Conservation (phyloP, 2,113 vertebrate species). For the Dissostichus mawsoni region DNA sequence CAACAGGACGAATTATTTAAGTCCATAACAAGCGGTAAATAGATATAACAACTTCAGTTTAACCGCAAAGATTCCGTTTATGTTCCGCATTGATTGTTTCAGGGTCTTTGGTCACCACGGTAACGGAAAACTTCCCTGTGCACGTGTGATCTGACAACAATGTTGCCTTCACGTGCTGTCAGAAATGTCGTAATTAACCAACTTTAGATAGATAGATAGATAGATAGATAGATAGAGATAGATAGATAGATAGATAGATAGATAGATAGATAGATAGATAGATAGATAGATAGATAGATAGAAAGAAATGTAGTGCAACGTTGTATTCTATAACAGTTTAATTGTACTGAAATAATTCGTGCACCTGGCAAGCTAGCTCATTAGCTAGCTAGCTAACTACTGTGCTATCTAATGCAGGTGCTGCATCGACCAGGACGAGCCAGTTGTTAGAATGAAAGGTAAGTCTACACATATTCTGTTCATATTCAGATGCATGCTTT, state of each 20-base stretch:
- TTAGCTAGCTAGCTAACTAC: not conserved
- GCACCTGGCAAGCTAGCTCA: not conserved
- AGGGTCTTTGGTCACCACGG: slow-evolving; percentile 23
- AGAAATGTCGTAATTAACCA: not conserved
- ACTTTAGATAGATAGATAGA: too few relatives aligned
- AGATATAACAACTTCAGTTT: too few relatives aligned
- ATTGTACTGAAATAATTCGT: too few relatives aligned
- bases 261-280: too few relatives aligned
- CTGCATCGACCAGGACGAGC: not conserved
- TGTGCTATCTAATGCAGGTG: not conserved
- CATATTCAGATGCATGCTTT: not conserved
- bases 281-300: too few relatives aligned
- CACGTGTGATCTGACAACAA: not conserved
- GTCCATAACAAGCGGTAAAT: slow-evolving; percentile 24
- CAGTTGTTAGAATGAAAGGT: not conserved
- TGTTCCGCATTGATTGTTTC: not conserved
- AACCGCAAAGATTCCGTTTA: not conserved
- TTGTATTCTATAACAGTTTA: not conserved
- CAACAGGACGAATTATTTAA: slow-evolving; percentile 47
- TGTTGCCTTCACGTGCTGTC: slow-evolving; percentile 46
- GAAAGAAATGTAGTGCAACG: not conserved
- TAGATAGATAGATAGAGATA: too few relatives aligned
- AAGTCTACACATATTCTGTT: not conserved
- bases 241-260: too few relatives aligned
- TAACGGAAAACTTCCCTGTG: slow-evolving; percentile 30